These are phyloP conservation scores for Lamellibrachia satsuma DNA, from an alignment of 2,888 invertebrate species.

Conservation along the genomic window DNA sequence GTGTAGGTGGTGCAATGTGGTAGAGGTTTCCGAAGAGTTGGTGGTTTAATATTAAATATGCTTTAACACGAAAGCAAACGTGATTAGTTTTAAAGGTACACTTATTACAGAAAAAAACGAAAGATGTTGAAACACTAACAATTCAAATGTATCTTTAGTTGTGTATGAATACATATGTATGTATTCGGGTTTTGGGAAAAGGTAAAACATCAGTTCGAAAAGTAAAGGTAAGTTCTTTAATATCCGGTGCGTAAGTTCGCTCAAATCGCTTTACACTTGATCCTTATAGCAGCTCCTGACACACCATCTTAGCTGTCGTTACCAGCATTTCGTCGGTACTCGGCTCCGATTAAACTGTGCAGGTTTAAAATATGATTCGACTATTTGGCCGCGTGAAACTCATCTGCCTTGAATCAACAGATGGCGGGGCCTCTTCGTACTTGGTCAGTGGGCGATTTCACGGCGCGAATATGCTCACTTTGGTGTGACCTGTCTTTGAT, in stretches of 20 bases:
- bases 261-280: too few species aligned
- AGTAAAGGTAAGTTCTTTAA: not conserved
- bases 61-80: not conserved
- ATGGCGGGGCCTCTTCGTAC: not conserved
- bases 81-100: not conserved
- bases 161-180: not conserved
- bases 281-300: too few species aligned
- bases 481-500: constrained; percentile 17
- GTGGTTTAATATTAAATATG: not conserved
- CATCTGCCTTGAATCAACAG: constrained; percentile 11
- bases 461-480: not conserved
- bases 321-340: not conserved
- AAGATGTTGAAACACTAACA: not conserved
- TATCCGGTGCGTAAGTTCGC: too few species aligned
- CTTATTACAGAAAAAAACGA: not conserved
- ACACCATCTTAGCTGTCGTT: not conserved
- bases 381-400: not conserved
- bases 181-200: not conserved
- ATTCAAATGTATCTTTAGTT: not conserved
- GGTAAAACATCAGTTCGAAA: not conserved
- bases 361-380: not conserved
- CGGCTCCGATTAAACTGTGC: not conserved
- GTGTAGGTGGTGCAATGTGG: too few species aligned
- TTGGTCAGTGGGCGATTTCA: not conserved
- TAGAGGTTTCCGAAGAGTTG: too few species aligned